Evolutionary conservation across 2,797 vertebrate species (phyloP).

Genomic region (Crenichthys baileyi): DNA sequence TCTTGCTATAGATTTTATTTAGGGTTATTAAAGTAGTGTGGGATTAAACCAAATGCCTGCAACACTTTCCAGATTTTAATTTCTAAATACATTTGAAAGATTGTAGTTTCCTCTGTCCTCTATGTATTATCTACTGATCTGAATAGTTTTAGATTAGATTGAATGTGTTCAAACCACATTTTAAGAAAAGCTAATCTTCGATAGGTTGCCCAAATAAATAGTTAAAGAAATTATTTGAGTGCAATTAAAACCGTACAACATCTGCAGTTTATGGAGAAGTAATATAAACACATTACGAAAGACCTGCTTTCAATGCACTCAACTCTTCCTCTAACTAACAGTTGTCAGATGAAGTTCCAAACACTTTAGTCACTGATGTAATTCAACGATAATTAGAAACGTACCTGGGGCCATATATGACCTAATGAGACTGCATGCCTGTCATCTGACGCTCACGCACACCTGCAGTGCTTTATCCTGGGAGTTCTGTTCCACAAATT

Average conservation of each 20-base stretch:
- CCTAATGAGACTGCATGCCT: constrained; percentile 67
- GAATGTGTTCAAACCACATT: not conserved
- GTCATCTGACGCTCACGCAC: constrained; percentile 61
- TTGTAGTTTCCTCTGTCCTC: not conserved
- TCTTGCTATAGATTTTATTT: not conserved
- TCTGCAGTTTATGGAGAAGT: constrained; percentile 54
- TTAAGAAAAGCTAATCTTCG: constrained; percentile 18
- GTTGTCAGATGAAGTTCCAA: constrained; percentile 34
- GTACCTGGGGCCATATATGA: constrained; percentile 53
- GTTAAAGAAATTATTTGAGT: constrained; percentile 49
- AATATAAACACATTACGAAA: constrained; percentile 58
- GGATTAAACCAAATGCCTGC: not conserved
- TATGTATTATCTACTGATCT: not conserved
- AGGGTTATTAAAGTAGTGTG: too few relatives aligned
- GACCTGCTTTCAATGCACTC: constrained; percentile 31
- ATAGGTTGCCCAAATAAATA: constrained; percentile 43
- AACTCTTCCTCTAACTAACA: constrained; percentile 30
- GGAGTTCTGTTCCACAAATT: constrained; percentile 64
- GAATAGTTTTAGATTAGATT: not conserved
- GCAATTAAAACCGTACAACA: constrained; percentile 44
- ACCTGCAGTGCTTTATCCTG: constrained; percentile 64
- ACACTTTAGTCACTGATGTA: constrained; percentile 58
- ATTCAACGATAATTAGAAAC: constrained; percentile 45
- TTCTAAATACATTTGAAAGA: not conserved
- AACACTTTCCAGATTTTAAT: not conserved